Base-by-base conservation (phyloP, 2,888 invertebrate genomes). In the Sarcophaga carnaria region DNA sequence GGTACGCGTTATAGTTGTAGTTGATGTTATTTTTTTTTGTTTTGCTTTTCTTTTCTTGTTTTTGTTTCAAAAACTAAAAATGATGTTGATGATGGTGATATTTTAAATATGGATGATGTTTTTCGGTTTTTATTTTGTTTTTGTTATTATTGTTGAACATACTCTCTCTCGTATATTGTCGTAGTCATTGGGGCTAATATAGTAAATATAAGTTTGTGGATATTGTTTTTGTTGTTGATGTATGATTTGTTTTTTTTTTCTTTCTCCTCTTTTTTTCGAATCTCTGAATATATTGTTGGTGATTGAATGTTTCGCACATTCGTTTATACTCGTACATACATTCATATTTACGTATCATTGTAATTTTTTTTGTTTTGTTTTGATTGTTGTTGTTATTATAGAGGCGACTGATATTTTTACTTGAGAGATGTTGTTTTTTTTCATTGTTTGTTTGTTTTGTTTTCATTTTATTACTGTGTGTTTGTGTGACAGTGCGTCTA, bases 391-490 rank as follows among this genome's bases (percentile, higher is more conserved):
- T 72, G 69, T 72, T 45, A 54, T 77, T 66, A 63, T 49, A 25
- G 45, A n/a, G 47, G 77, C 69, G 71, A 69, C 67, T 83, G 80
- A 62, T 81, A 78, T 80, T 77, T 67, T 71, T 82, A 66, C 20
- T 69, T 45, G 45, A 12, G 59, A 63, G 25, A 54, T 66, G 54
- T 70, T 63, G 67, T 72, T 75, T 20, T 75, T 60, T 37, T 54
- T 77, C 45, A 59, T 77, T 74, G 47, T 70, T 27, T 71, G 63
- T 59, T 71, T 62, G 75, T 49, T 79, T 27, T 72, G 45, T 63
- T 59, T 20, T 54, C 54, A 54, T 54, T 54, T 3, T 17, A 54
- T 54, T 54, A 54, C 5, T 54, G 54, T 37, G 2, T 37, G 37
- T 37, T 37, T 37, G 37, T 37, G 37, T 37, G 37, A 37, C 37